Base-by-base conservation (phyloP, 1,140 invertebrate genomes). In the Drosophila pseudoananassae region DNA sequence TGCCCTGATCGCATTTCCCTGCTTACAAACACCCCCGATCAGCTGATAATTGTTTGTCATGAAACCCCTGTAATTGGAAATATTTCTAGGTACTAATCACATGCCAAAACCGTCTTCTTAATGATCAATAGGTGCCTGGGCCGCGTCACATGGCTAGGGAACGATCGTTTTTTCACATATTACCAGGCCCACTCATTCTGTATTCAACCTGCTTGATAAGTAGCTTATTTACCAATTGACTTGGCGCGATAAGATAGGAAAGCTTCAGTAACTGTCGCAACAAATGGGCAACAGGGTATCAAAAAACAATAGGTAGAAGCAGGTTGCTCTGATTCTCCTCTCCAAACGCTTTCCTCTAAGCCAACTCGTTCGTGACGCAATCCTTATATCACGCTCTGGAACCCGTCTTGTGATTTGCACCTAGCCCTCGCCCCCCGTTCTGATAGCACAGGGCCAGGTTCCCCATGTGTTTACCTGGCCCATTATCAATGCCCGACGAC, bases 191-290 rank as follows among this genome's bases (percentile, higher is more conserved):
- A 81, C 59, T 76, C 65, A 81, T 53, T 71, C 57, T 55, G 60
- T 52, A 52, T 55, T 56, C 54, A 66, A 51, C 59, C 33, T n/a
- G 29, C 56, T 46, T 88, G 83, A 88, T 87, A 87, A 82, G 66
- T 79, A 58, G 56, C 76, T 88, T 87, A 87, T 87, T 87, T 87
- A 88, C 79, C 79, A 89, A 88, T 87, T 75, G 59, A 77, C 65
- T 83, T 58, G 78, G 56, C 51, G n/a, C 45, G 79, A 87, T 87
- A 79, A 87, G 83, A 87, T 87, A 79, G 57, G 20, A 27, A 52
- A 47, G 23, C 58, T 56, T 6, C 43, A 45, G 46, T 27, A 10
- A 43, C 15, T 50, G 23, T 45, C 46, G 47, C 56, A 71, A 70
- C 46, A 57, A 57, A 10, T 7, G 38, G 45, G 47, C 20, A 20